Conservation (phyloP, 2,113 vertebrate genomes). For the Arenaria interpres region DNA sequence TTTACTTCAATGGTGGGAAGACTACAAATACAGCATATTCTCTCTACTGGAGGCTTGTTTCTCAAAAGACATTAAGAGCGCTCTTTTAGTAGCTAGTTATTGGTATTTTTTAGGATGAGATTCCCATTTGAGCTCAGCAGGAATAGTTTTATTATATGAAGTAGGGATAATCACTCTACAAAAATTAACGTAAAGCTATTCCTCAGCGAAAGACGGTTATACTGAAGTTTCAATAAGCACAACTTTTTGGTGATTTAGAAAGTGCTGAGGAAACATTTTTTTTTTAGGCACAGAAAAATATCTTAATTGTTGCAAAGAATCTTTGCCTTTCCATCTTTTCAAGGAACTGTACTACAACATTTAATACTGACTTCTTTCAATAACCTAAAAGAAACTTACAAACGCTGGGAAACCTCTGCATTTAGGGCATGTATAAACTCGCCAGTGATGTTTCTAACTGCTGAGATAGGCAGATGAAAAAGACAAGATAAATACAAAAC, state of each 20-base stretch:
- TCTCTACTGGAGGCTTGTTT: not conserved
- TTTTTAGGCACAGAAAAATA: not conserved
- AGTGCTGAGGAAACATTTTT: not conserved
- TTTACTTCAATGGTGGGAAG: not conserved
- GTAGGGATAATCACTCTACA: not conserved
- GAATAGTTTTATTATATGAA: not conserved
- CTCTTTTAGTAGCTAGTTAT: not conserved
- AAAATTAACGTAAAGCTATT: not conserved
- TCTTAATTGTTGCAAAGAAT: not conserved
- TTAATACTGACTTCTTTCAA: not conserved
- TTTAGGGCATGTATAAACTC: not conserved
- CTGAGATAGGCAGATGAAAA: conserved; percentile 20
- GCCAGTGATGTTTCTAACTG: not conserved
- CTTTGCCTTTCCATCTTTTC: not conserved
- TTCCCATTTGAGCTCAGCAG: not conserved
- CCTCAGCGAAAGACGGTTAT: not conserved
- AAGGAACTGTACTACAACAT: not conserved
- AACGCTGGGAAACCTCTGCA: not conserved
- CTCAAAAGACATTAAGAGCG: not conserved
- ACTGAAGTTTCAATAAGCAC: not conserved
- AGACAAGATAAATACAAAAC: not conserved
- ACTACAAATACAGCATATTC: not conserved
- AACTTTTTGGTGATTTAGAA: not conserved
- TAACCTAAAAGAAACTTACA: not conserved
- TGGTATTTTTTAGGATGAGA: not conserved